Evolutionary conservation across 2,113 vertebrate species (phyloP).

Genomic region (Serilophus lunatus): DNA sequence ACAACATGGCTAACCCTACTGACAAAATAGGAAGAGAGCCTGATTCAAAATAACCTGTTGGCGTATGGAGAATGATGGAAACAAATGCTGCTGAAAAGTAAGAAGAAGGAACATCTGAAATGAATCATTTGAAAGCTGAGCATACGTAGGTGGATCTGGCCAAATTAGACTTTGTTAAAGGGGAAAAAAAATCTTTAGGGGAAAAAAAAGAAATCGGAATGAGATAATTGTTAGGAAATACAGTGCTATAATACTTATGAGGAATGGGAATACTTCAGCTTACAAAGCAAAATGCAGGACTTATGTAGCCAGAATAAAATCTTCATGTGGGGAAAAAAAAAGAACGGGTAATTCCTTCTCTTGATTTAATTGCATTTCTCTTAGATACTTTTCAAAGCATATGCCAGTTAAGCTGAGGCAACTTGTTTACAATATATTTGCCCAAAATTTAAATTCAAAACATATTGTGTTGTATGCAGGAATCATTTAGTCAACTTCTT

Average conservation of each 20-base stretch:
- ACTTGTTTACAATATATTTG: constrained; percentile 27
- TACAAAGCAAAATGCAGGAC: not conserved
- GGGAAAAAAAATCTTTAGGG: not conserved
- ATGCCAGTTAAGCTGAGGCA: constrained; percentile 6
- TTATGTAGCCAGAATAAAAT: not conserved
- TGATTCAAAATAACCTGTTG: constrained; percentile 66
- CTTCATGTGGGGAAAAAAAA: not conserved
- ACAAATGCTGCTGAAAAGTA: constrained; percentile 63
- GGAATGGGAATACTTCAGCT: not conserved
- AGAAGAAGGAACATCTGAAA: constrained; percentile 71
- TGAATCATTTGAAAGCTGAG: constrained; percentile 69
- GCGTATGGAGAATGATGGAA: constrained; percentile 65
- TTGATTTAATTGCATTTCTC: constrained; percentile 8
- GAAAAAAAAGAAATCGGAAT: constrained; percentile 20
- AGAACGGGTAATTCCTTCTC: not conserved
- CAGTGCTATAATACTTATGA: not conserved
- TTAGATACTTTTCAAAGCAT: not conserved
- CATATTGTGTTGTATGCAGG: not conserved
- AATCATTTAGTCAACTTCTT: not conserved
- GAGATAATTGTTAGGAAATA: constrained; percentile 52
- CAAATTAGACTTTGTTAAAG: constrained; percentile 57
- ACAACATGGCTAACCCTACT: not conserved
- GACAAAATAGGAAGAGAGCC: not conserved
- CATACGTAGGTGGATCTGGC: constrained; percentile 64
- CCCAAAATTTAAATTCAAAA: constrained; percentile 20